A percentile compares a stretch with the other conserved stretches of the same genome.
Evolutionary conservation across 35 echinoderm and acorn worm genomes (phyloP).

Genomic region (Heliocidaris erythrogramma): DNA sequence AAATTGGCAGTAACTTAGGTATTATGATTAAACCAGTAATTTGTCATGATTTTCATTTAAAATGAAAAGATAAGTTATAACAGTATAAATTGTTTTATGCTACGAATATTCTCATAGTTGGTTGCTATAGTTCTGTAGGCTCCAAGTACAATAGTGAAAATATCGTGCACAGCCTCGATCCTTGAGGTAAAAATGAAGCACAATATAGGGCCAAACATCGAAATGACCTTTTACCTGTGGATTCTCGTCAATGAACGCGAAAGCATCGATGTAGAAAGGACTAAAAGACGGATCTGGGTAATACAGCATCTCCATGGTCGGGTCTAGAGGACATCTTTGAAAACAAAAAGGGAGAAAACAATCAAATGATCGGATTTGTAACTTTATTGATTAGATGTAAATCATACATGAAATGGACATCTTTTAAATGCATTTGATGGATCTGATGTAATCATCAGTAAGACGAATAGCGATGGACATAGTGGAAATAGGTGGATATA

Average conservation of each 20-base stretch:
- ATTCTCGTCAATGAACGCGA: not conserved
- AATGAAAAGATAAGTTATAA: too few relatives aligned
- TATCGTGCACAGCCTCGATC: too few relatives aligned
- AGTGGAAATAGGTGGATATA: not conserved
- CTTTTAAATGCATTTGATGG: not conserved
- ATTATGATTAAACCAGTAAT: too few relatives aligned
- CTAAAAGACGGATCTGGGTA: not conserved
- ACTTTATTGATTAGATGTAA: not conserved
- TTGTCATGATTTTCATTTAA: too few relatives aligned
- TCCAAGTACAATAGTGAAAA: too few relatives aligned
- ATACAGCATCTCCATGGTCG: not conserved
- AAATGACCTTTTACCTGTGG: not conserved
- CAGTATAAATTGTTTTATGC: too few relatives aligned
- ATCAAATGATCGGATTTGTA: not conserved
- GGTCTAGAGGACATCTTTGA: not conserved
- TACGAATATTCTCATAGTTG: too few relatives aligned
- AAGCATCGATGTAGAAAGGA: not conserved
- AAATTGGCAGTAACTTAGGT: too few relatives aligned
- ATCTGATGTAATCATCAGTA: too few relatives aligned
- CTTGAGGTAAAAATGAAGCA: too few relatives aligned
- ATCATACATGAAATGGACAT: not conserved
- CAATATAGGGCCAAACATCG: too few relatives aligned
- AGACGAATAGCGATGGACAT: not conserved
- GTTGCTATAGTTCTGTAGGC: too few relatives aligned
- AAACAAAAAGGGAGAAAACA: not conserved